phyloP scores from a whole-genome alignment of 2,113 vertebrate genomes.

The Dicentrarchus labrax region DNA sequence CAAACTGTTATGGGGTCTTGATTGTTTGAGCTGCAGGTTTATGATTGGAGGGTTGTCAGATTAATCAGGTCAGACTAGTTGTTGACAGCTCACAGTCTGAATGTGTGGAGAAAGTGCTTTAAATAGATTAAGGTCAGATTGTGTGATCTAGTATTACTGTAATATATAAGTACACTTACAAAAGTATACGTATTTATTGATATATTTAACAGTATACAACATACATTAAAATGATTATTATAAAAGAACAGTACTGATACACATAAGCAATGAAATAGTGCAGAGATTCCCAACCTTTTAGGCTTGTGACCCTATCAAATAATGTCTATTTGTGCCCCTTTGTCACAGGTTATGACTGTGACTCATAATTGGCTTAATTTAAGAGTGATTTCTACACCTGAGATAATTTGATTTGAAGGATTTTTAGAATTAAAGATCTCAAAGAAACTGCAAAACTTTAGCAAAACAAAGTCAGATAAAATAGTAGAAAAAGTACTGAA shows the following conservation, averaged over 20 bases:
- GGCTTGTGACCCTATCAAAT: too few species aligned
- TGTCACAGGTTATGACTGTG: not conserved
- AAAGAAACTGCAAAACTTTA: too few species aligned
- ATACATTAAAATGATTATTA: too few species aligned
- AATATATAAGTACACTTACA: not conserved
- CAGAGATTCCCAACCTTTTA: too few species aligned
- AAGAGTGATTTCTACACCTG: not conserved
- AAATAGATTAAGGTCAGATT: not conserved
- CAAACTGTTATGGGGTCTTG: not conserved
- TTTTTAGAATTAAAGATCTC: not conserved
- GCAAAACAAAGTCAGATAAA: too few species aligned
- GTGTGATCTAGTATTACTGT: not conserved
- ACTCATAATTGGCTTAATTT: not conserved
- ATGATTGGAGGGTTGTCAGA: not conserved
- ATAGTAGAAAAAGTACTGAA: too few species aligned
- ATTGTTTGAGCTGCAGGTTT: constrained; percentile 4
- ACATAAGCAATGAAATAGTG: too few species aligned
- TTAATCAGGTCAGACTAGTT: not conserved
- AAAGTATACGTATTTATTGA: not conserved
- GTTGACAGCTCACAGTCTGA: not conserved
- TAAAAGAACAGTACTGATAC: not conserved
- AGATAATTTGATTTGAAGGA: not conserved
- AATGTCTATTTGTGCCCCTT: too few species aligned
- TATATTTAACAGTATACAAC: not conserved
- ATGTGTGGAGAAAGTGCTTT: not conserved